phyloP scores from a whole-genome alignment of 2,888 invertebrate genomes.

The Sialis fuliginosa region DNA sequence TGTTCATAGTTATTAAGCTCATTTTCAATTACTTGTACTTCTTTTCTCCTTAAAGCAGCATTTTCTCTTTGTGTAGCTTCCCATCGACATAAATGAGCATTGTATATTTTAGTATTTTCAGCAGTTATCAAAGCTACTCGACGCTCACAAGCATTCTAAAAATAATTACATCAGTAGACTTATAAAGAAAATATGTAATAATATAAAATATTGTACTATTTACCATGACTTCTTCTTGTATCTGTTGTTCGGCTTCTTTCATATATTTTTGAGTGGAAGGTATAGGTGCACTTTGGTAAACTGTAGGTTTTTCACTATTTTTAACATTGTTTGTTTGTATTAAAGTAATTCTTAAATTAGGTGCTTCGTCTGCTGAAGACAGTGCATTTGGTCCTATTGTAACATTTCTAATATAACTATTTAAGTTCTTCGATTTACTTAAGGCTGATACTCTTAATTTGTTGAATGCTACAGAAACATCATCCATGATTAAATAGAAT shows the following conservation, averaged over 20 bases:
- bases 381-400: conserved; percentile 30
- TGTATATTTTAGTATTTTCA: not conserved
- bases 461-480: conserved; percentile 24
- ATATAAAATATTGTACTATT: not conserved
- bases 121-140: not conserved
- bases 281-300: conserved; percentile 15
- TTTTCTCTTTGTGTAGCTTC: conserved; percentile 20
- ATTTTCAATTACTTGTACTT: conserved; percentile 28
- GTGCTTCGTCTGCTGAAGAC: not conserved
- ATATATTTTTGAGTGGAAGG: conserved; percentile 20
- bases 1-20: conserved; percentile 33
- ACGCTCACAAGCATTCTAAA: not conserved
- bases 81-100: conserved; percentile 11
- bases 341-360: not conserved
- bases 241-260: conserved; percentile 24
- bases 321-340: conserved; percentile 14
- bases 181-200: not conserved
- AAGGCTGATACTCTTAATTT: conserved; percentile 38
- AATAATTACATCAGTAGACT: not conserved
- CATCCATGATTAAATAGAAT: conserved; percentile 1
- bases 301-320: conserved; percentile 13
- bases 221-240: conserved; percentile 17
- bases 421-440: conserved; percentile 35
- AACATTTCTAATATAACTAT: conserved; percentile 29
- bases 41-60: conserved; percentile 25